Base-by-base conservation (phyloP, 2,797 vertebrate genomes). In the Anguilla obscura region DNA sequence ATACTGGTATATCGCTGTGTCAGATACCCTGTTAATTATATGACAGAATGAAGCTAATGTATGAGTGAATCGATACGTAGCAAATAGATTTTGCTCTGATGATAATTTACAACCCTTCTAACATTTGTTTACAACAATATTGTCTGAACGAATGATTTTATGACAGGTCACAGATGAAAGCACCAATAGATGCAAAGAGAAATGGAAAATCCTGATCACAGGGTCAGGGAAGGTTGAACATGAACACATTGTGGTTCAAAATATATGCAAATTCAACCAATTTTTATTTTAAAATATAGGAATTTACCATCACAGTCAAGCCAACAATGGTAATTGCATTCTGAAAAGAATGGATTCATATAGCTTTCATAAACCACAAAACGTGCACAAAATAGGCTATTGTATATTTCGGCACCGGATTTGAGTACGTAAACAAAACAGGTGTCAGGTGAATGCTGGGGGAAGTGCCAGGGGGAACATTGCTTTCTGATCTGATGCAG, bases 51-150 rank as follows among this genome's bases (percentile, higher is more conserved):
- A 82, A 50, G 79, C 45, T 82, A 45, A 82, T 82, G 21, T 50
- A 82, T 82, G 45, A 24, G 12, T 82, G 40, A 82, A 82, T 82
- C 45, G 2, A 82, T 82, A 48, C 3, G 45, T 48, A 50, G 40
- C 79, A 82, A 82, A 82, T 82, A n/a, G 79, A 50, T 82, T 79
- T 40, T 79, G 36, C 79, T 24, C 45, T 82, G 40, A 82, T 82
- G 40, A 50, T 18, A 82, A 82, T 82, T 48, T 50, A 21, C 45
- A 24, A 82, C 45, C 18, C 45, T n/a, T 21, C 45, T 50, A 45
- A 82, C 79, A 82, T 48, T 48, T 82, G 79, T 24, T 48, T 50
- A n/a, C 24, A 48, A 50, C 40, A 24, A 82, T 79, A 18, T 82
- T n/a, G 1, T 76, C n/a, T 30, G 40, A 45, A 80, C 24, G 45